Evolutionary conservation across 1,140 invertebrate genomes (phyloP), one percentile per base, ranked within the genome.

Genomic region (Theocolax elegans): DNA sequence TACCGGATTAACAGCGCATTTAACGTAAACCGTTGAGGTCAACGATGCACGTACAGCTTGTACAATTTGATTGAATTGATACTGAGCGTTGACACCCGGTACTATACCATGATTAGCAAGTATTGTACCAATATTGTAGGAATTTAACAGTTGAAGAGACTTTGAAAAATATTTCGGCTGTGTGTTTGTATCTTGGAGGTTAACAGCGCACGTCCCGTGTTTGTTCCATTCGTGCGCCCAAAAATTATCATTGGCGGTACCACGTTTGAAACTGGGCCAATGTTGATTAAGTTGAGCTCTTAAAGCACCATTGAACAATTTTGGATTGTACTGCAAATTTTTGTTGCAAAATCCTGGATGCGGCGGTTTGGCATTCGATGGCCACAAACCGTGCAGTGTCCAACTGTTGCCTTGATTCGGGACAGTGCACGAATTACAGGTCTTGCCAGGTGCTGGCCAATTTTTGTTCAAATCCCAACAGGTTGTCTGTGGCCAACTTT

Each of bases 341-440:
- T 23, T 12, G 17, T 23, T 40, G 35, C 48, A 53, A n/a, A 17
- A 23, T 1, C 1, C 15, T 2, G 62, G 62, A 17, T 65, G 62
- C 2, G 23, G 38, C 7, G 46, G 46, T 15, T 65, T 19, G 0
- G 2, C 0, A 3, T 40, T 51, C 3, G 62, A 65, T 3, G 62
- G 62, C 62, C 62, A 65, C 0, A 65, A n/a, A 17, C 62, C 62
- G 8, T 65, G 62, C 12, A 65, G 15, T n/a, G 62, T 65, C 62
- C 62, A 65, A 6, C 19, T 21, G 10, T 23, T 21, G 15, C 53
- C 40, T 3, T 27, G 13, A 1, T 25, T 35, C 3, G 62, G 62
- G 21, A 65, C 23, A 38, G 40, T 38, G 19, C 62, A 65, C 0
- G 21, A 4, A 25, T 31, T 53, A 19, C 62, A 65, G 2, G 35